Evolutionary conservation across 2,888 invertebrate genomes (phyloP), one percentile per base, ranked within the genome.

Genomic region (Tethea ocularis): DNA sequence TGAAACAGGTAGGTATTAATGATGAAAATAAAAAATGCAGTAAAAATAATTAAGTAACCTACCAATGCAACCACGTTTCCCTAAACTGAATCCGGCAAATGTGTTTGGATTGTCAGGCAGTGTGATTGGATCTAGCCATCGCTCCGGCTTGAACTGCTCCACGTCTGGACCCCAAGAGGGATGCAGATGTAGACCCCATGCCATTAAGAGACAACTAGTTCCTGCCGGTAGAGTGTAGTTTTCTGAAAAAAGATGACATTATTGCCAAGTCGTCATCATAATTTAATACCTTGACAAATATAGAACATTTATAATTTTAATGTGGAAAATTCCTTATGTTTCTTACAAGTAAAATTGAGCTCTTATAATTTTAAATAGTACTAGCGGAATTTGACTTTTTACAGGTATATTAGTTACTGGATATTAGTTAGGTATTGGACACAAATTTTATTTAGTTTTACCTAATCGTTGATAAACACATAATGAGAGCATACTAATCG

Each of bases 31-130:
- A 15, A 36, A 15, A 36, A 15, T 29, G 8, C n/a, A n/a, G n/a
- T n/a, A n/a, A n/a, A n/a, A n/a, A n/a, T n/a, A n/a, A n/a, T n/a
- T 29, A 36, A 15, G 4, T 2, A 36, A 2, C 36, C 71, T 63
- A 86, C 88, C 88, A 57, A 88, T 87, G 56, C 88, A 88, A 65
- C 79, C 77, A 36, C 88, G 66, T 59, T 78, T 76, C 6, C 88
- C 88, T 24, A 86, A 64, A 62, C 86, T 82, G 61, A 88, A 88
- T 0, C 79, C 82, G 6, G 80, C 80, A 24, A 80, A 88, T 0
- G 81, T 78, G 24, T 78, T 83, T 0, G 78, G 76, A 55, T 75
- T 82, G 8, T 78, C 75, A 1, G 87, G 86, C 57, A 86, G 57
- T 0, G 61, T 69, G 8, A 71, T 63, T 0, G 82, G 79, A 17